Conservation (phyloP, 2,113 vertebrate species). For the Oxygymnocypris stewartii region DNA sequence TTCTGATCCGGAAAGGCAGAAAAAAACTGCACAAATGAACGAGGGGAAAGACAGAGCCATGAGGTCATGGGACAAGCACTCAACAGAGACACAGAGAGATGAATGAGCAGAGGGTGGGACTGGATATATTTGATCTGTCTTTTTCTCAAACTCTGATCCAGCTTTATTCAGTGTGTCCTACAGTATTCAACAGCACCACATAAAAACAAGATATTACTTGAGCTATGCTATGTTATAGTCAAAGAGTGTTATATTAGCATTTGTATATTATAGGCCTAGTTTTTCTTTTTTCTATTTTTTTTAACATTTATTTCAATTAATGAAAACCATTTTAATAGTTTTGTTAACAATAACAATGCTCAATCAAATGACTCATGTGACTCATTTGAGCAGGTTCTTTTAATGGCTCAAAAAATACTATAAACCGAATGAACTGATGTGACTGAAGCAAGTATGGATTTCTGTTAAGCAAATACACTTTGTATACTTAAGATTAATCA, state of each 20-base stretch:
- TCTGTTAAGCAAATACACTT: too few relatives aligned
- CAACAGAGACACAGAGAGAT: background rate
- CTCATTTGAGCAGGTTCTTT: too few relatives aligned
- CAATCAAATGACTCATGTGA: too few relatives aligned
- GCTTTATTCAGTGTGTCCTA: background rate
- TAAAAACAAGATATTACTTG: background rate
- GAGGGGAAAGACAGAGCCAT: constrained; percentile 67
- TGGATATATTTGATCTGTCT: background rate
- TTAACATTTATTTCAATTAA: too few relatives aligned
- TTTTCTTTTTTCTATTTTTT: background rate
- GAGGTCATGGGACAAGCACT: constrained; percentile 70
- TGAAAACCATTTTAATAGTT: too few relatives aligned
- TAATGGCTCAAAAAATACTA: too few relatives aligned
- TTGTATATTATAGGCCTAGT: too few relatives aligned
- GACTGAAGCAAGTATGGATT: too few relatives aligned
- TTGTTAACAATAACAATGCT: too few relatives aligned
- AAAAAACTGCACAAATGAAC: constrained; percentile 5
- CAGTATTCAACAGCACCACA: background rate
- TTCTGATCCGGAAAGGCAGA: constrained; percentile 30
- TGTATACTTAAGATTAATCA: too few relatives aligned
- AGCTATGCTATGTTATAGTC: background rate
- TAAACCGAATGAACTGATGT: too few relatives aligned
- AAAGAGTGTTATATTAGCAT: too few relatives aligned
- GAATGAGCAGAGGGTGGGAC: constrained; percentile 1
- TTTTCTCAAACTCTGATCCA: background rate